Evolutionary conservation across 2,888 invertebrate species (phyloP).

Genomic region (Adela reaumurella): DNA sequence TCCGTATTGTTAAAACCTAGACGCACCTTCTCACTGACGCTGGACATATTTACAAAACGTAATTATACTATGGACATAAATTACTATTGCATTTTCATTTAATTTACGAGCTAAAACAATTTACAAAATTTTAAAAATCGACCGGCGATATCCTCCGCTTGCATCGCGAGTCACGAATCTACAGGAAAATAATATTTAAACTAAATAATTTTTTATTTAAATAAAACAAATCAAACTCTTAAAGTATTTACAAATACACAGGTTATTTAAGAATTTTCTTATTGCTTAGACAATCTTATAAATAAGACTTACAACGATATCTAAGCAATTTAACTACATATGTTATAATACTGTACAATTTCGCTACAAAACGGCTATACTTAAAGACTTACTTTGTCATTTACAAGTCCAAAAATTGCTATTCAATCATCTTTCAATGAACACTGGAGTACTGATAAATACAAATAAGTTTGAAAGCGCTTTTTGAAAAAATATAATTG

Average conservation of each 20-base stretch:
- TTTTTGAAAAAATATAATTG: no score
- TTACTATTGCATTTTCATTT: conserved; percentile 54
- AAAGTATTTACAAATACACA: conserved; percentile 52
- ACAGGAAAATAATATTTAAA: conserved; percentile 30
- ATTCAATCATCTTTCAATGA: no score
- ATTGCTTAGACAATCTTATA: not conserved
- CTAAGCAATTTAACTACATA: conserved; percentile 36
- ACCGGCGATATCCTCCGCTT: conserved; percentile 32
- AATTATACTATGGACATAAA: conserved; percentile 46
- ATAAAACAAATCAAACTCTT: conserved; percentile 51
- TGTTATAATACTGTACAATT: conserved; percentile 56
- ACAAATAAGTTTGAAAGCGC: no score
- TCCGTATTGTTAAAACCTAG: no score
- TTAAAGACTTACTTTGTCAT: not conserved
- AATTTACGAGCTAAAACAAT: conserved; percentile 43
- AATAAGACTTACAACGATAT: conserved; percentile 10
- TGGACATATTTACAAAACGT: conserved; percentile 43
- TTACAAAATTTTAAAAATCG: conserved; percentile 32
- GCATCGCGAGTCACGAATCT: conserved; percentile 40
- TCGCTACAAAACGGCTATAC: conserved; percentile 24
- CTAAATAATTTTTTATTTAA: conserved; percentile 10
- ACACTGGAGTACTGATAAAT: no score
- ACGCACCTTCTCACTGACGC: conserved; percentile 20
- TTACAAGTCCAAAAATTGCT: no score
- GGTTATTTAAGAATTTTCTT: conserved; percentile 12